Percentiles rank a stretch among this genome's conserved stretches.
Conservation (phyloP, 2,113 vertebrate species). For the Malurus melanocephalus region DNA sequence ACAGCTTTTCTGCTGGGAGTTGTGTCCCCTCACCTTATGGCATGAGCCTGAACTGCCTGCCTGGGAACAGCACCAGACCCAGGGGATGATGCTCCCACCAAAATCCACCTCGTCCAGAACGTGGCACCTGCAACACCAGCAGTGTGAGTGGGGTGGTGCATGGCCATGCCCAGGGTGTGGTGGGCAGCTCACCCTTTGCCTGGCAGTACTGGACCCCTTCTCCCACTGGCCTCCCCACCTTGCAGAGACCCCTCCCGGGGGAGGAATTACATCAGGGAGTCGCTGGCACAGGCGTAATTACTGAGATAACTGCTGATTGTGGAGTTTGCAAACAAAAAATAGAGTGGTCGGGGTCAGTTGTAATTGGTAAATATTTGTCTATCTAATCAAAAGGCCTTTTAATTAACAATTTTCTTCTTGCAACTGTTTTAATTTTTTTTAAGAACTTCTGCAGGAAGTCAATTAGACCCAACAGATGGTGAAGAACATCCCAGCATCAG, state of each 20-base stretch:
- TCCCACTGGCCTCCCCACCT: neutral
- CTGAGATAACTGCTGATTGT: slow-evolving; percentile 52
- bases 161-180: accelerated
- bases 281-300: neutral
- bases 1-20: neutral
- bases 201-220: accelerated
- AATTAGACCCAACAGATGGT: slow-evolving; percentile 77
- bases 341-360: slow-evolving; percentile 60
- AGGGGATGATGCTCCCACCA: neutral
- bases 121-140: neutral
- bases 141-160: accelerated
- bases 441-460: slow-evolving; percentile 73
- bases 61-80: neutral
- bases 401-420: slow-evolving; percentile 77
- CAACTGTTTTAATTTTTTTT: slow-evolving; percentile 68
- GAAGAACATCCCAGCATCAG: slow-evolving; percentile 60
- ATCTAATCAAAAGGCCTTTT: slow-evolving; percentile 78
- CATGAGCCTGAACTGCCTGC: neutral
- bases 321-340: slow-evolving; percentile 48
- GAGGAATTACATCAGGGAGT: neutral
- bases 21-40: accelerated
- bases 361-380: slow-evolving; percentile 82
- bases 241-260: neutral
- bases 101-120: neutral
- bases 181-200: neutral